Conservation (phyloP, 2,113 vertebrate genomes). For the Globicephala melas region DNA sequence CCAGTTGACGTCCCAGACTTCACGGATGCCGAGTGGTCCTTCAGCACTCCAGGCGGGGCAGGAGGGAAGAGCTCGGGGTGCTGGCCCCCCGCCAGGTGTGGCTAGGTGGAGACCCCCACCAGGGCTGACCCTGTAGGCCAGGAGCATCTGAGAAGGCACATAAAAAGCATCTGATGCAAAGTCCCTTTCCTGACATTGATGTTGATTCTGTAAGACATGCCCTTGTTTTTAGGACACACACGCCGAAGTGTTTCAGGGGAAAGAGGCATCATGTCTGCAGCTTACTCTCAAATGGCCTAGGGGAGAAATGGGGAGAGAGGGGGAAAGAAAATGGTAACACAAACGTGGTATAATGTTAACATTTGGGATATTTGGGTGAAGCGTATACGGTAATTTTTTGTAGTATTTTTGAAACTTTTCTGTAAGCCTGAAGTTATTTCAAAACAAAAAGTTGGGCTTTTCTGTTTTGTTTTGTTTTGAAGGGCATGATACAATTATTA, state of each 20-base stretch:
- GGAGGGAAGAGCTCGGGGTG: not conserved
- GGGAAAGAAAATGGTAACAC: fast-evolving
- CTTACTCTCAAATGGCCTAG: not conserved
- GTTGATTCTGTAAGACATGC: not conserved
- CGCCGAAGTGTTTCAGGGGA: not conserved
- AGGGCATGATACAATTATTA: no score
- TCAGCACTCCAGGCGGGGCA: fast-evolving
- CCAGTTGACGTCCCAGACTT: fast-evolving
- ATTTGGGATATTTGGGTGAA: not conserved
- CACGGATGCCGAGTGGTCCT: fast-evolving
- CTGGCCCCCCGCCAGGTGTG: not conserved
- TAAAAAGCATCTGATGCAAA: fast-evolving
- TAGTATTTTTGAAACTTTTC: not conserved
- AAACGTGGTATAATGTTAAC: fast-evolving
- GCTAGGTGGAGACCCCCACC: not conserved
- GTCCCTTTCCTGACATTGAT: fast-evolving
- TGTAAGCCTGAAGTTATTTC: not conserved
- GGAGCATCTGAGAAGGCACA: not conserved
- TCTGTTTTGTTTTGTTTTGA: not conserved
- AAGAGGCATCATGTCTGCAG: not conserved
- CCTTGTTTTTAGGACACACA: not conserved
- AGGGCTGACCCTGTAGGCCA: not conserved
- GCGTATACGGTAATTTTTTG: not conserved
- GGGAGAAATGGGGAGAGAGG: fast-evolving
- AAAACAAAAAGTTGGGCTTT: not conserved